Evolutionary conservation across 2,888 invertebrate species (phyloP).

Genomic region (Meteorus colon): DNA sequence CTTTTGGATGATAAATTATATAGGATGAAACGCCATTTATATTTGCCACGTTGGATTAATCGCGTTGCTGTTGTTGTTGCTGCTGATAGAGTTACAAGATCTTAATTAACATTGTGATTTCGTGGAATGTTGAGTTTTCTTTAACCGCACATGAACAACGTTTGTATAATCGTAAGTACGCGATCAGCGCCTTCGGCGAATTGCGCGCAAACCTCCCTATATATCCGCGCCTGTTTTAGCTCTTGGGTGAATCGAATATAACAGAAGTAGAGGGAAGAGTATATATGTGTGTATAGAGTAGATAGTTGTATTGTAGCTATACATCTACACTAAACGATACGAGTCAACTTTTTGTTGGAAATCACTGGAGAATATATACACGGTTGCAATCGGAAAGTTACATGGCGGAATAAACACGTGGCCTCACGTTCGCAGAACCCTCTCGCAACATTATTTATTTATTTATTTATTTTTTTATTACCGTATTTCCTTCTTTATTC

Average conservation of each 20-base stretch:
- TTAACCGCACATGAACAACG: conserved; percentile 13
- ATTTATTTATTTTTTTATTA: background rate
- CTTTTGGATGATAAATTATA: background rate
- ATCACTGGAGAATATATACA: conserved; percentile 10
- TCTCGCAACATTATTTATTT: conserved; percentile 15
- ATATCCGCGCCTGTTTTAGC: background rate
- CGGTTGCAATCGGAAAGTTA: conserved; percentile 17
- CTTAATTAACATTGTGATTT: conserved; percentile 59
- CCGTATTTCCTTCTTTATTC: background rate
- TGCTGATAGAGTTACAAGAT: conserved; percentile 45
- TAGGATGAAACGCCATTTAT: background rate
- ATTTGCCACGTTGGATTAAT: background rate
- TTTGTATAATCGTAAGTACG: conserved; percentile 46
- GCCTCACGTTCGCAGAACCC: conserved; percentile 25
- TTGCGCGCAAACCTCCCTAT: conserved; percentile 16
- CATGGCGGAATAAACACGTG: conserved; percentile 12
- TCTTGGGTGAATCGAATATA: conserved; percentile 9
- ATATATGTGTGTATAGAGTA: conserved; percentile 7
- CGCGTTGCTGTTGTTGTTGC: background rate
- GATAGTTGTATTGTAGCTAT: conserved; percentile 1
- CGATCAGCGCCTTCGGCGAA: conserved; percentile 51
- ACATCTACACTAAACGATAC: conserved; percentile 41
- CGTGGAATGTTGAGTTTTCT: conserved; percentile 52
- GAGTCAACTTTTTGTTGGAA: conserved; percentile 47
- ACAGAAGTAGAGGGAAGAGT: conserved; percentile 11